Percentiles rank a stretch among this genome's conserved stretches.
Evolutionary conservation across 2,113 vertebrate species (phyloP).

Genomic region (Dendrocopos noguchii): DNA sequence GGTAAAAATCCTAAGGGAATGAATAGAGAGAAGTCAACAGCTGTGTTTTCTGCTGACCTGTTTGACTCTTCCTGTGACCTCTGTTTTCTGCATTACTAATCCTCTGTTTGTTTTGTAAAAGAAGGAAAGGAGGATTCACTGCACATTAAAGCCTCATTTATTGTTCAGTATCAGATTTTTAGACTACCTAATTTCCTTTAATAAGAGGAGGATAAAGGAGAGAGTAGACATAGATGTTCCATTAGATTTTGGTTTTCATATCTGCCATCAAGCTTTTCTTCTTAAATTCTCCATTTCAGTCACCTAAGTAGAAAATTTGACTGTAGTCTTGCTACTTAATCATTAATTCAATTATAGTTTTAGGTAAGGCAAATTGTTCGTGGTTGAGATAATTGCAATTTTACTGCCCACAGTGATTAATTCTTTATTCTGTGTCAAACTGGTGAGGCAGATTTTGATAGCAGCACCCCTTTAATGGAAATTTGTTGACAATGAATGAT

Average conservation of each 20-base stretch:
- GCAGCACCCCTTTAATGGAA: neutral
- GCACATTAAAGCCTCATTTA: neutral
- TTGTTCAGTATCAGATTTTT: neutral
- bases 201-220: neutral
- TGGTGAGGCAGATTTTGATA: slow-evolving; percentile 26
- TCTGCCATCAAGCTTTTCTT: neutral
- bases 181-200: neutral
- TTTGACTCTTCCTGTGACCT: neutral
- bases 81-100: neutral
- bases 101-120: neutral
- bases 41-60: neutral
- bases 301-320: neutral
- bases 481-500: neutral
- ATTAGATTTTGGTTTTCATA: neutral
- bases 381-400: slow-evolving; percentile 8
- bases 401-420: neutral
- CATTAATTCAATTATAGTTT: slow-evolving; percentile 2
- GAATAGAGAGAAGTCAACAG: neutral
- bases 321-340: neutral
- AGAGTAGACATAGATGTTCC: neutral
- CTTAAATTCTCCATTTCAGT: neutral
- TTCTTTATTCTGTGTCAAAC: neutral
- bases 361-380: neutral
- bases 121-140: neutral
- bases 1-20: neutral